Percentiles rank a stretch among this genome's conserved stretches.
Evolutionary conservation across 2,113 vertebrate genomes (phyloP).

Genomic region (Amphilophus citrinellus): DNA sequence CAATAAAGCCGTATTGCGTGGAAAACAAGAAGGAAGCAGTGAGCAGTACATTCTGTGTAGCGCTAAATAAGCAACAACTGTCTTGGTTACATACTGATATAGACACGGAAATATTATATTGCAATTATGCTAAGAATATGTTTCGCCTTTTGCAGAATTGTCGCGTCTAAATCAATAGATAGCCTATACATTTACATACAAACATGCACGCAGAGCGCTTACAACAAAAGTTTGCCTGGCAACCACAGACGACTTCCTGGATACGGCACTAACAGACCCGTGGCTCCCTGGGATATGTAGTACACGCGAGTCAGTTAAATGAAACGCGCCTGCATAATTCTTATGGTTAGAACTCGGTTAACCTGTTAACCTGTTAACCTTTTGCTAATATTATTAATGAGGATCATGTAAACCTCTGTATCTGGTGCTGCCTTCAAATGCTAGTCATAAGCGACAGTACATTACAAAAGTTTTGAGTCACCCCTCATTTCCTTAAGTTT

Average conservation of each 20-base stretch:
- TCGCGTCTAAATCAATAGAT: neutral
- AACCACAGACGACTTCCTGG: constrained; percentile 81
- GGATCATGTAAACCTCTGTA: neutral
- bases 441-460: neutral
- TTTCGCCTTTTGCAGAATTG: neutral
- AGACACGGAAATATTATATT: neutral
- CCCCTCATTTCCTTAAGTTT: no score
- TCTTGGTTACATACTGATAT: neutral
- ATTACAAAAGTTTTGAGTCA: no score
- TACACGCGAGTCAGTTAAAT: neutral
- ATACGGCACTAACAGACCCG: constrained; percentile 57
- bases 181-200: neutral
- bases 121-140: neutral
- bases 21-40: neutral
- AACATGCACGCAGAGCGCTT: neutral
- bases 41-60: neutral
- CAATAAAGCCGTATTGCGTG: fast-evolving
- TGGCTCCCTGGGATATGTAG: constrained; percentile 76
- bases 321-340: neutral
- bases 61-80: neutral
- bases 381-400: neutral
- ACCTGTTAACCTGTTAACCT: neutral
- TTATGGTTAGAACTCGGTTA: neutral
- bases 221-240: constrained; percentile 79
- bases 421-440: constrained; percentile 24